Base-by-base conservation (phyloP, 2,888 invertebrate genomes). In the Lucinisca nassula region DNA sequence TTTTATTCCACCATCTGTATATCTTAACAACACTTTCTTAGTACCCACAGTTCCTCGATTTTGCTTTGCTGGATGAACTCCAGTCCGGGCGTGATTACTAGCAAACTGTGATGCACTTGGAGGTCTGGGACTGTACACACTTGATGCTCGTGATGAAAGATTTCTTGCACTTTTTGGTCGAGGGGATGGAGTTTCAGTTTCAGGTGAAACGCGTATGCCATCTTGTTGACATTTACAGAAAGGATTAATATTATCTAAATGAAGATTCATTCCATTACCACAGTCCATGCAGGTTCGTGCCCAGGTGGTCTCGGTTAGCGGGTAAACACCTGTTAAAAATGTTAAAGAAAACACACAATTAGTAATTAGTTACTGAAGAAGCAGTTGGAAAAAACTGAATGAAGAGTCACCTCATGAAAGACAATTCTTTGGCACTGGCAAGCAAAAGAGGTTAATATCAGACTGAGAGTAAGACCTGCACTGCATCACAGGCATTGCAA, bases 151-250 rank as follows among this genome's bases (percentile, higher is more conserved):
- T 17, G 79, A 77, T 1, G 90, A 81, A 58, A 85, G 79, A 58
- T 88, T 91, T 67, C 87, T 84, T 24, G 87, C 85, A 84, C 88
- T 91, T 80, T 89, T 87, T 49, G 85, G 73, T 55, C 88, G 81
- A 12, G 85, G 78, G 61, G 81, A 79, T 24, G 77, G 51, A 30
- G 58, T 75, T n/a, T 72, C 49, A 30, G 80, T 85, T 45, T 89
- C 89, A 45, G 90, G 88, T 30, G 91, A 87, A 38, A 91, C 76
- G 82, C 88, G 67, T 17, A 94, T 91, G 35, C 93, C 93, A 79
- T 95, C 94, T 79, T 92, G 92, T 61, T 92, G 94, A 90, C 94
- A 95, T 80, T 93, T 93, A 90, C 95, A 95, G 88, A 92, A 91
- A 61, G 94, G 92, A 85, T 94, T 93, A 86, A 84, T 85, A 85